Evolutionary conservation across 2,797 vertebrate species (phyloP).

Genomic region (Takifugu ocellatus): DNA sequence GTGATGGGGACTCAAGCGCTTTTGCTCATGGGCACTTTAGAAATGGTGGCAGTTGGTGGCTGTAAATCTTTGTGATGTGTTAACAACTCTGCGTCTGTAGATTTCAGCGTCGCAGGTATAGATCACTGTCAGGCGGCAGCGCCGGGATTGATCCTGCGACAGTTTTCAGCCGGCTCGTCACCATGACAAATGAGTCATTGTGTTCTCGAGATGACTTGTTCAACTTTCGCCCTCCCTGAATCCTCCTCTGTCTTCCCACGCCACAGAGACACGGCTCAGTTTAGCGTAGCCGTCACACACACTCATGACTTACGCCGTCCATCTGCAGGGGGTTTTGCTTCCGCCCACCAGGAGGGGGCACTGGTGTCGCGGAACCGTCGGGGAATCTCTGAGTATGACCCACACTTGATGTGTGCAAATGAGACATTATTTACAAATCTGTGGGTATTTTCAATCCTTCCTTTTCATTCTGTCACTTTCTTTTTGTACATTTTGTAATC

Average conservation of each 20-base stretch:
- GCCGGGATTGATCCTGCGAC: neutral
- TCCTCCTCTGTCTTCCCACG: conserved; percentile 40
- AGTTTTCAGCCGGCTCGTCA: conserved; percentile 5
- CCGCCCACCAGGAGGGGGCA: conserved; percentile 47
- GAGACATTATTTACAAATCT: too few relatives aligned
- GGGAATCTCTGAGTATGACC: neutral
- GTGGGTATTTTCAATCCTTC: too few relatives aligned
- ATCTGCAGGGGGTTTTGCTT: neutral
- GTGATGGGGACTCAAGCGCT: conserved; percentile 1
- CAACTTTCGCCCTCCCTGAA: conserved; percentile 30
- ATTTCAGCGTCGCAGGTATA: too few relatives aligned
- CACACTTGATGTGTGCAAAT: too few relatives aligned
- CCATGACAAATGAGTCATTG: conserved; percentile 37
- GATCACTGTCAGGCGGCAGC: too few relatives aligned
- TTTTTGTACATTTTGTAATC: too few relatives aligned
- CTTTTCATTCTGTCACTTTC: too few relatives aligned
- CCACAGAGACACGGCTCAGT: conserved; percentile 38
- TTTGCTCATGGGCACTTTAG: conserved; percentile 19
- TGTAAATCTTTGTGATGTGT: too few relatives aligned
- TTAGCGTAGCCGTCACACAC: conserved; percentile 28
- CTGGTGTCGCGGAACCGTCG: conserved; percentile 6
- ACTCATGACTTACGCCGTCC: neutral
- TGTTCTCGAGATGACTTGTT: conserved; percentile 28
- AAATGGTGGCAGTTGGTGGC: neutral
- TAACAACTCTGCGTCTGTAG: too few relatives aligned